Conservation (phyloP, 2,797 vertebrate species). For the Babyrousa celebensis region DNA sequence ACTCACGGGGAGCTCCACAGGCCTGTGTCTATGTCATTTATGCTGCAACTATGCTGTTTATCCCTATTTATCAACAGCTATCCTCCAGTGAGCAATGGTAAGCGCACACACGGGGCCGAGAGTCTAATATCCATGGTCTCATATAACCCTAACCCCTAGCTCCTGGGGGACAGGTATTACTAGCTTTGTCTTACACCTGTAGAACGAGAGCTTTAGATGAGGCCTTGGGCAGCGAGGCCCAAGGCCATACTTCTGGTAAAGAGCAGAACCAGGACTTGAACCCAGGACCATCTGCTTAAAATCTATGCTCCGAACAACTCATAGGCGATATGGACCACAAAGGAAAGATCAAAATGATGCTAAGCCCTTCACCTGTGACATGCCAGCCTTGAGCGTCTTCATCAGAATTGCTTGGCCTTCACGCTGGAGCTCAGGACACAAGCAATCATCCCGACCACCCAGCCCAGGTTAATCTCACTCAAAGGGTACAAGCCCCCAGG, state of each 20-base stretch:
- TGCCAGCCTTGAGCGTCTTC: not conserved
- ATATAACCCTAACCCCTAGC: not conserved
- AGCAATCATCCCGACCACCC: not conserved
- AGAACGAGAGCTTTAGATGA: not conserved
- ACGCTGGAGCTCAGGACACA: not conserved
- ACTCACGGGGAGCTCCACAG: accelerated
- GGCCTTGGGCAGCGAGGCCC: not conserved
- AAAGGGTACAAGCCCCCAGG: not conserved
- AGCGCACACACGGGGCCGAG: accelerated
- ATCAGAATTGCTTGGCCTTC: not conserved
- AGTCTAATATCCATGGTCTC: not conserved
- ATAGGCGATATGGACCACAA: too few relatives aligned
- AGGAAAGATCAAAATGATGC: not conserved
- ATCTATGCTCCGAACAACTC: not conserved
- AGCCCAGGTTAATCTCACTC: not conserved
- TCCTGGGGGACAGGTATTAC: not conserved
- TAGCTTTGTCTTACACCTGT: not conserved
- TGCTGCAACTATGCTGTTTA: accelerated
- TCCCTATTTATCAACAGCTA: not conserved
- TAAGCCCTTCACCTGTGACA: not conserved
- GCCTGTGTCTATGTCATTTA: accelerated
- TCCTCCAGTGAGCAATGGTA: too few relatives aligned
- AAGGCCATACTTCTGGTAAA: not conserved
- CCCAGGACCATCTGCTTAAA: not conserved
- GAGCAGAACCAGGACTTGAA: not conserved